phyloP scores from a whole-genome alignment of 2,797 vertebrate species.

The Falco columbarius region DNA sequence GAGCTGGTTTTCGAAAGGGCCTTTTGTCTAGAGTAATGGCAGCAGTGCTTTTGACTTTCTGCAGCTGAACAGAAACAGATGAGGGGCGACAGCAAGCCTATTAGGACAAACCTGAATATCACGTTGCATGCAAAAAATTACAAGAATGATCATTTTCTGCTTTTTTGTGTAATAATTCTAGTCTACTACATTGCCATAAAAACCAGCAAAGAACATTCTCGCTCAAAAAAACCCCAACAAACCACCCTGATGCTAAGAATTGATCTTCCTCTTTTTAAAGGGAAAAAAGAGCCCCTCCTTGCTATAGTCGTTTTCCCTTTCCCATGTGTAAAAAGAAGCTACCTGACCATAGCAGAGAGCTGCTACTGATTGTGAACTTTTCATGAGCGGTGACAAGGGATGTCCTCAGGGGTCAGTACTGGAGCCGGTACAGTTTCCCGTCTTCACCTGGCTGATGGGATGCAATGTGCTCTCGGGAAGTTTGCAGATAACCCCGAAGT shows the following conservation, averaged over 20 bases:
- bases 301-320: neutral
- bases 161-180: neutral
- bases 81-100: neutral
- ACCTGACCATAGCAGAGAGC: neutral
- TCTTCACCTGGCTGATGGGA: neutral
- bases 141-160: neutral
- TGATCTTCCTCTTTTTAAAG: neutral
- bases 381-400: neutral
- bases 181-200: neutral
- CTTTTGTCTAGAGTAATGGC: constrained; percentile 5
- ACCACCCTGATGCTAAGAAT: neutral
- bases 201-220: neutral
- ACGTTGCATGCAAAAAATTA: neutral
- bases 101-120: neutral
- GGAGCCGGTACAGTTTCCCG: neutral
- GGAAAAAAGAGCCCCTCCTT: neutral
- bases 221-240: neutral
- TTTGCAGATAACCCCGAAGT: neutral
- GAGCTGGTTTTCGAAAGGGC: constrained; percentile 8
- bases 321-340: neutral
- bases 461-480: neutral
- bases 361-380: neutral
- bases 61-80: constrained; percentile 1
- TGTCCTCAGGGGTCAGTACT: neutral
- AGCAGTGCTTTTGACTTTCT: neutral